Evolutionary conservation across 2,113 vertebrate genomes (phyloP).

Genomic region (Hystrix brachyura): DNA sequence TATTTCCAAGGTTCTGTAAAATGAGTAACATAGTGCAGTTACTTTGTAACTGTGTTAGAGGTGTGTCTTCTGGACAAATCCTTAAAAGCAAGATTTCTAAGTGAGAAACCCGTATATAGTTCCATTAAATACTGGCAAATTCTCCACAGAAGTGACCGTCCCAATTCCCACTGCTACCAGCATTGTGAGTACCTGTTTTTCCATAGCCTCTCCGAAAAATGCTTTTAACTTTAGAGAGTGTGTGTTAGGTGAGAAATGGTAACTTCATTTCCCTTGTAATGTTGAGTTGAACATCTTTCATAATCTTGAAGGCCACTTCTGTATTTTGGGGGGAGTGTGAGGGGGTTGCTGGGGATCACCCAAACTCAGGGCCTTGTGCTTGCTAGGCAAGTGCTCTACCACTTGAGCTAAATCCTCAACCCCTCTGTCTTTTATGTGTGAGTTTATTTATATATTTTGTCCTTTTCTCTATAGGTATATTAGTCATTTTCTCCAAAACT

Average conservation of each 20-base stretch:
- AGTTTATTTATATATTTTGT: background rate
- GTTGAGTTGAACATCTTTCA: background rate
- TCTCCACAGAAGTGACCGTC: background rate
- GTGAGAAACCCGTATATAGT: background rate
- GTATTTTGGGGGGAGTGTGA: background rate
- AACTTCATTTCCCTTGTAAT: background rate
- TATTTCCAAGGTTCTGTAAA: background rate
- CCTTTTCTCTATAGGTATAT: background rate
- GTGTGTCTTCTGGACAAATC: background rate
- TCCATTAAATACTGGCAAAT: constrained; percentile 2
- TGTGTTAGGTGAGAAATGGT: background rate
- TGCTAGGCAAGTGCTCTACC: no score
- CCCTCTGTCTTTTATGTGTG: background rate
- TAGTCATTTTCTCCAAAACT: background rate
- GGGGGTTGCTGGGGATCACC: no score
- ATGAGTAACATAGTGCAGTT: background rate
- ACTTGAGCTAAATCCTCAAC: no score
- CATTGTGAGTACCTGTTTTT: background rate
- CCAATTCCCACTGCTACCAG: background rate
- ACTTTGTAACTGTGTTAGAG: background rate
- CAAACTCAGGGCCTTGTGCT: no score
- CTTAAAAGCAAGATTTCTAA: constrained; percentile 29
- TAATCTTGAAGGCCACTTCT: background rate
- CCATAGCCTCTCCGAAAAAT: background rate
- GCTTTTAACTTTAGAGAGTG: background rate